Base-by-base conservation (phyloP, 2,797 vertebrate genomes). In the Typhlichthys eigenmanni region DNA sequence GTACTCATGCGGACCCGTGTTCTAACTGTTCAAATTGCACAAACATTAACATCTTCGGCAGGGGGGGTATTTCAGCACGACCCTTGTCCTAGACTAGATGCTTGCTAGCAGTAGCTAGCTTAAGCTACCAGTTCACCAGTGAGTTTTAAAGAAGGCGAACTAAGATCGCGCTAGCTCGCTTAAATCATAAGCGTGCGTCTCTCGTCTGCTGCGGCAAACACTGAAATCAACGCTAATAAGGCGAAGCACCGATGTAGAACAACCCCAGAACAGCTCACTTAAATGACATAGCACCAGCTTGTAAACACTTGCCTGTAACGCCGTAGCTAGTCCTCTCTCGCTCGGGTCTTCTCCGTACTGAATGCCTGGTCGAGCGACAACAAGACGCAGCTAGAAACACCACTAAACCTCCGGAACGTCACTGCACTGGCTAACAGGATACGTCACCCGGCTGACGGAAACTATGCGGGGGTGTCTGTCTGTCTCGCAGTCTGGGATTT, bases 391-490 rank as follows among this genome's bases (percentile, higher is more conserved):
- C 87, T 68, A 76, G 88, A 91, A 81, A 85, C 86, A 87, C 81
- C 89, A 80, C 89, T 89, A 86, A 87, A 84, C 88, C 76, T 85
- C 76, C 58, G 76, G 47, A 47, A 90, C 92, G 92, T 92, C 90
- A 93, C 89, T 83, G 85, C 90, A 88, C 91, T 78, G 80, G 83
- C 83, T 61, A 78, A 83, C 85, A 85, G 85, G 85, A 87, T 84
- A 92, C 93, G 93, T 93, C 93, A 93, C 74, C 69, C 77, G 86
- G 79, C 88, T 83, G 85, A 85, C 88, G 90, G 93, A 92, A 89
- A 92, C 90, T 86, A 87, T 87, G 91, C 87, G 87, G 88, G 90
- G 91, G 92, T 73, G 77, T 83, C 47, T 69, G 75, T 11, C 59
- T 69, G 69, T 12, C 64, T 71, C 55, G 62, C 38, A 52, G 78